Percentiles rank a stretch among this genome's conserved stretches.
Evolutionary conservation across 2,797 vertebrate genomes (phyloP).

Genomic region (Stomatorhinus walkeri): DNA sequence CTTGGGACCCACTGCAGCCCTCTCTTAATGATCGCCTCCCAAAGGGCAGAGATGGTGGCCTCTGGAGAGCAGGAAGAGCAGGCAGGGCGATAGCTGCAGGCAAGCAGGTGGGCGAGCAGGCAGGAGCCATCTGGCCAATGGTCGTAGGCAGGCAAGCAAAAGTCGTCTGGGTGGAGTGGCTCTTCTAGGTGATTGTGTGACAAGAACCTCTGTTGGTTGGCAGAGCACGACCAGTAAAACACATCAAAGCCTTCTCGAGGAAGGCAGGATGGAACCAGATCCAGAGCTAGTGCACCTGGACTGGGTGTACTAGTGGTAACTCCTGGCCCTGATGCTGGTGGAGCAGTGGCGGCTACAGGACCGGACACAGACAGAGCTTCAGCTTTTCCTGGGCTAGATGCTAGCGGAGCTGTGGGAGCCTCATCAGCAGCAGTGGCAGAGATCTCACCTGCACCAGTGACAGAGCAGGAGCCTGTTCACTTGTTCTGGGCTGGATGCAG

Average conservation of each 20-base stretch:
- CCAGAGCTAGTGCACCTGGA: background rate
- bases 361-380: background rate
- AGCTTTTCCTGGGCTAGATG: background rate
- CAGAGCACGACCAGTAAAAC: background rate
- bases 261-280: background rate
- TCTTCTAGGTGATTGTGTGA: background rate
- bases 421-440: background rate
- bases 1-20: too few relatives aligned
- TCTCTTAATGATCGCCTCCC: too few relatives aligned
- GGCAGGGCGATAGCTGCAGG: too few relatives aligned
- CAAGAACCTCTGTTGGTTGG: background rate
- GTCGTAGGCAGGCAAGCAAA: background rate
- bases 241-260: background rate
- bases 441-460: background rate
- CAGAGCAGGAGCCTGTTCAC: background rate
- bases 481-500: background rate
- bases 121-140: background rate
- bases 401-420: background rate
- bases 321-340: background rate
- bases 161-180: background rate
- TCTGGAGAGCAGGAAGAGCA: background rate
- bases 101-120: background rate
- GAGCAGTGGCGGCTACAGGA: background rate
- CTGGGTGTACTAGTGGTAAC: background rate
- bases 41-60: too few relatives aligned